phyloP scores from a whole-genome alignment of 2,888 invertebrate species.

The Cantharis rustica region DNA sequence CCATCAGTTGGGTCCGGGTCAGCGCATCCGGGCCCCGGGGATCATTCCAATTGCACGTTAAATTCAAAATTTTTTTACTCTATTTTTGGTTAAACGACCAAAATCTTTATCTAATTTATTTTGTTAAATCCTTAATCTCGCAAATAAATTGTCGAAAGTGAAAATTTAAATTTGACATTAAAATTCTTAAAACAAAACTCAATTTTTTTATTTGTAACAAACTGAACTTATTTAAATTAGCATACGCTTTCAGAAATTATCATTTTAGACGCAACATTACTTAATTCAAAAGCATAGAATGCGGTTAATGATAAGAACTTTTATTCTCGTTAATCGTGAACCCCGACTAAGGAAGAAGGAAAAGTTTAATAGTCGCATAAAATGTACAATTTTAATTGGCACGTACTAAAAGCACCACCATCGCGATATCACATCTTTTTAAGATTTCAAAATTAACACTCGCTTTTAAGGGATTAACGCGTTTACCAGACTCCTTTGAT shows the following conservation, averaged over 20 bases:
- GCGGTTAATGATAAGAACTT: conserved; percentile 27
- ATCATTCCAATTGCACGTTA: conserved; percentile 35
- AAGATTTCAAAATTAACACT: neutral
- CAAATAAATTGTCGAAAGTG: neutral
- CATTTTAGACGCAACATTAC: conserved; percentile 21
- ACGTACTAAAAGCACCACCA: neutral
- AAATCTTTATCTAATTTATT: conserved; percentile 5
- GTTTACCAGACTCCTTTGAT: neutral
- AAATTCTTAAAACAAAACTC: neutral
- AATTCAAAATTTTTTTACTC: conserved; percentile 13
- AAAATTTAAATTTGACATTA: neutral
- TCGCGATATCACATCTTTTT: neutral
- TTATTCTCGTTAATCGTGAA: conserved; percentile 23
- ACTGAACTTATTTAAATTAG: conserved; percentile 21
- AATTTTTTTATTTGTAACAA: neutral
- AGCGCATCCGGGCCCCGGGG: conserved; percentile 36
- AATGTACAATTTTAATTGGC: neutral
- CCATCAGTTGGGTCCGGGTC: conserved; percentile 42
- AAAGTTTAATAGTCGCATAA: conserved; percentile 6
- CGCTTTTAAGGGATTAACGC: neutral
- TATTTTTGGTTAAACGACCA: conserved; percentile 6
- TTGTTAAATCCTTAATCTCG: neutral
- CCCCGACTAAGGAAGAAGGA: conserved; percentile 4
- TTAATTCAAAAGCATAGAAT: conserved; percentile 26
- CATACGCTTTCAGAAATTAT: conserved; percentile 18